Conservation (phyloP, 2,888 invertebrate species). For the Tethea ocularis region DNA sequence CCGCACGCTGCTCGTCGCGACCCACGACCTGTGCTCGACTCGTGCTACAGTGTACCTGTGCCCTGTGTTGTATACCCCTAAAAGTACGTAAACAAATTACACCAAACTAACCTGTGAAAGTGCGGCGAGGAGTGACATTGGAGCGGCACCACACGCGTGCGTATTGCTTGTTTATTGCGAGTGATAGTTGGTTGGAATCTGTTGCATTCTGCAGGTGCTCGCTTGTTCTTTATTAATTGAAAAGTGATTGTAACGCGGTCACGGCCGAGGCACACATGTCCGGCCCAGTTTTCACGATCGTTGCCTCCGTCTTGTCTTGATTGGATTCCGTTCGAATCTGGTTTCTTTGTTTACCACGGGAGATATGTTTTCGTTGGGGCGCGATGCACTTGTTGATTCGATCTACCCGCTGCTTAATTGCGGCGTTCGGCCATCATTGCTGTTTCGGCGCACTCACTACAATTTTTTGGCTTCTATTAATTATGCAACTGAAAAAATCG, state of each 20-base stretch:
- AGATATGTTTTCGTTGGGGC: constrained; percentile 44
- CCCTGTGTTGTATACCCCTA: constrained; percentile 60
- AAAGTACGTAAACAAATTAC: constrained; percentile 72
- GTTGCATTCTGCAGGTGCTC: constrained; percentile 79
- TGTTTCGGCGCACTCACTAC: constrained; percentile 27
- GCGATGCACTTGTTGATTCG: constrained; percentile 63
- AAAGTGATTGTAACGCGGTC: constrained; percentile 83
- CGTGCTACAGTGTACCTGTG: constrained; percentile 63
- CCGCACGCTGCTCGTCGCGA: constrained; percentile 34
- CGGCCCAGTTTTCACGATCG: constrained; percentile 81
- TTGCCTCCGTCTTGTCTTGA: constrained; percentile 54
- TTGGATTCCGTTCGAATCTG: constrained; percentile 62
- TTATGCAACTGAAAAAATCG: constrained; percentile 9
- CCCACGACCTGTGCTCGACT: constrained; percentile 35
- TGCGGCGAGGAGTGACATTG: constrained; percentile 58
- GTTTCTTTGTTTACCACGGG: constrained; percentile 74
- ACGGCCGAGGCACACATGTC: constrained; percentile 81
- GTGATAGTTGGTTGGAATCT: constrained; percentile 62
- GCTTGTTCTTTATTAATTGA: constrained; percentile 79
- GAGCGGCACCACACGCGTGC: constrained; percentile 56
- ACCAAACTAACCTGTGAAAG: constrained; percentile 57
- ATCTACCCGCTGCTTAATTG: constrained; percentile 15
- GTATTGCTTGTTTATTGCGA: constrained; percentile 53
- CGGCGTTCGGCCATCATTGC: constrained; percentile 17
- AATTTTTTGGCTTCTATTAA: constrained; percentile 31